Evolutionary conservation across 2,797 vertebrate species (phyloP), one percentile per base, ranked within the genome.

Genomic region (Tenualosa thibaudeaui): DNA sequence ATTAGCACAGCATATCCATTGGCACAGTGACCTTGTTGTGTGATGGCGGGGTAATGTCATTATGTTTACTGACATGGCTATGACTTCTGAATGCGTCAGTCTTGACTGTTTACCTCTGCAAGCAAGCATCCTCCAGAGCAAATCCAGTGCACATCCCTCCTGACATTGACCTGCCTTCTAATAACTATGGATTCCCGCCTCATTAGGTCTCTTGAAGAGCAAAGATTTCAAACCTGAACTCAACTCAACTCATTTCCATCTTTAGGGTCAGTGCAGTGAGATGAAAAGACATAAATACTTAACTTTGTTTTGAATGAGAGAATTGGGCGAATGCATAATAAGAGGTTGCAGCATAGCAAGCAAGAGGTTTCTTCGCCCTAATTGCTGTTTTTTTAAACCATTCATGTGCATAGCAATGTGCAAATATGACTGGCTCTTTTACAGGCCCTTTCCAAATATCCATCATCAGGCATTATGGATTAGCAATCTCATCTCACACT

Each of bases 21-120:
- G 68, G 43, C 83, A 85, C 84, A 84, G 85, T 88, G 87, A 88
- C 87, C 89, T 88, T 88, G 87, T 87, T 88, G 81, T 85, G 40
- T 22, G 26, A 40, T 86, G 60, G 54, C 46, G 53, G 62, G 37
- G 10, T 46, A 81, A 60, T 78, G 46, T 81, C 24, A 85, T 87
- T 88, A 87, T 85, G 49, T 62, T 46, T 68, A 87, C 83, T 86
- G 81, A 82, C 83, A 82, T 84, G 60, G 19, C 85, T 75, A 50
- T 46, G 37, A 78, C 40, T 22, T 22, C 40, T 46, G 37, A 78
- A 46, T 46, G 40, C 71, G 22, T 78, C 68, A 43, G 9, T 19
- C 40, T 78, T 10, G 37, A 5, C 71, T 46, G 71, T 78, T 46
- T 46, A 46, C 37, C 17, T 78, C 71, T 22, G 17, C 40, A 9